These are phyloP conservation scores for Takifugu rubripes DNA, from an alignment of 2,797 vertebrate genomes.

Conservation along the genomic window DNA sequence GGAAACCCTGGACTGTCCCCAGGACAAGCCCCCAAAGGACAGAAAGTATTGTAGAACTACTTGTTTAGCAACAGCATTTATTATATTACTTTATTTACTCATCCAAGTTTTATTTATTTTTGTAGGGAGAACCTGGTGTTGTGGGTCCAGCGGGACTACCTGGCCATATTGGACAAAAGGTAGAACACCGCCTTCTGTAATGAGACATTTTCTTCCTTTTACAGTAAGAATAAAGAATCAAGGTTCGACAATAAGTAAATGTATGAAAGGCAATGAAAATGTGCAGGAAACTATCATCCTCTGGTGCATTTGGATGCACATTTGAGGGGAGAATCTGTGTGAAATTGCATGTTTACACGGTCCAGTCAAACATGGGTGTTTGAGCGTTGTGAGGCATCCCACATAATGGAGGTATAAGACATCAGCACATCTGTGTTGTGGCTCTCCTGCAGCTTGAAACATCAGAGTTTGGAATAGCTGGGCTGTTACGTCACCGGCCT, in stretches of 20 bases:
- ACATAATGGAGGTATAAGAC: conserved; percentile 33
- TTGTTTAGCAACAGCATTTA: neutral
- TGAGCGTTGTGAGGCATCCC: conserved; percentile 56
- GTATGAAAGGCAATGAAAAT: too few relatives aligned
- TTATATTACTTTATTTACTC: conserved; percentile 18
- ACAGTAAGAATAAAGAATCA: too few relatives aligned
- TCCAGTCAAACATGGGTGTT: conserved; percentile 53
- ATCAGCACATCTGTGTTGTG: conserved; percentile 42
- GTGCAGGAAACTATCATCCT: too few relatives aligned
- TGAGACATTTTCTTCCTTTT: too few relatives aligned
- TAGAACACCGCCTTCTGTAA: conserved; percentile 52
- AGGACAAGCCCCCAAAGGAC: conserved; percentile 83
- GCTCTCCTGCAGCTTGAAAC: conserved; percentile 18
- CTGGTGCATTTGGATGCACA: conserved; percentile 12
- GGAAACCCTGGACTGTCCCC: conserved; percentile 91
- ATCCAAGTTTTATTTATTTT: conserved; percentile 29
- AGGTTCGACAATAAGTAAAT: too few relatives aligned
- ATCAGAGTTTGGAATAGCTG: conserved; percentile 31
- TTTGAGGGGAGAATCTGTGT: conserved; percentile 21
- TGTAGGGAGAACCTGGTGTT: conserved; percentile 85
- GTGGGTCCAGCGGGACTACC: conserved; percentile 79
- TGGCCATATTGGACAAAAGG: conserved; percentile 88
- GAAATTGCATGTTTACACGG: conserved; percentile 28
- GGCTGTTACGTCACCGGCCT: conserved; percentile 49
- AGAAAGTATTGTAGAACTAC: conserved; percentile 77